phyloP scores from a whole-genome alignment of 2,888 invertebrate genomes.

The Acheta domesticus region DNA sequence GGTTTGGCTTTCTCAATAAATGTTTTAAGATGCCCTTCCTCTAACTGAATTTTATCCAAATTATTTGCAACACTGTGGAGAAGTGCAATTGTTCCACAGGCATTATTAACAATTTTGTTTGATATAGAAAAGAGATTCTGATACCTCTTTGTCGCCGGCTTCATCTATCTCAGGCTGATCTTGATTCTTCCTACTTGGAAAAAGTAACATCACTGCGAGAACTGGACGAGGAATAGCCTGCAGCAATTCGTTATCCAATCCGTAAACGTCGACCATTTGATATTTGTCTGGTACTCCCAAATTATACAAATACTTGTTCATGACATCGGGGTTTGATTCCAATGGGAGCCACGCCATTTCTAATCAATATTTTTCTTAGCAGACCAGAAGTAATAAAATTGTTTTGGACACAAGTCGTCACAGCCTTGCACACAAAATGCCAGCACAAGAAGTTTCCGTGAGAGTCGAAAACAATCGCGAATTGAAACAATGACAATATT shows the following conservation, averaged over 20 bases:
- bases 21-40: conserved; percentile 71
- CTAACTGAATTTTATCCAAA: conserved; percentile 65
- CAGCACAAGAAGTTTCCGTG: too few species aligned
- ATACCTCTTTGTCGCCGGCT: conserved; percentile 63
- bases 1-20: conserved; percentile 66
- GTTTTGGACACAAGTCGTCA: too few species aligned
- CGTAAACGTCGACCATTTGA: conserved; percentile 88
- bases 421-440: too few species aligned
- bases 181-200: conserved; percentile 66
- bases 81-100: conserved; percentile 94
- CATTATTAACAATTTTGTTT: conserved; percentile 89
- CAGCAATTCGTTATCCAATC: conserved; percentile 82
- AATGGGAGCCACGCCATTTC: conserved; percentile 18
- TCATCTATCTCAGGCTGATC: conserved; percentile 58
- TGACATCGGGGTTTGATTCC: not conserved
- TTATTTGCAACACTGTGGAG: conserved; percentile 94
- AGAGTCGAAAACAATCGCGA: too few species aligned
- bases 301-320: conserved; percentile 65
- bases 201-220: conserved; percentile 80
- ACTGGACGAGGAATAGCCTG: conserved; percentile 84
- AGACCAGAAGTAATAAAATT: too few species aligned
- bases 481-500: too few species aligned
- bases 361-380: not conserved
- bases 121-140: conserved; percentile 75
- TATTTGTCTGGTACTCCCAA: conserved; percentile 78